Percentiles rank a stretch among this genome's conserved stretches.
Evolutionary conservation across 2,797 vertebrate species (phyloP).

Genomic region (Euphonia xanthogaster): DNA sequence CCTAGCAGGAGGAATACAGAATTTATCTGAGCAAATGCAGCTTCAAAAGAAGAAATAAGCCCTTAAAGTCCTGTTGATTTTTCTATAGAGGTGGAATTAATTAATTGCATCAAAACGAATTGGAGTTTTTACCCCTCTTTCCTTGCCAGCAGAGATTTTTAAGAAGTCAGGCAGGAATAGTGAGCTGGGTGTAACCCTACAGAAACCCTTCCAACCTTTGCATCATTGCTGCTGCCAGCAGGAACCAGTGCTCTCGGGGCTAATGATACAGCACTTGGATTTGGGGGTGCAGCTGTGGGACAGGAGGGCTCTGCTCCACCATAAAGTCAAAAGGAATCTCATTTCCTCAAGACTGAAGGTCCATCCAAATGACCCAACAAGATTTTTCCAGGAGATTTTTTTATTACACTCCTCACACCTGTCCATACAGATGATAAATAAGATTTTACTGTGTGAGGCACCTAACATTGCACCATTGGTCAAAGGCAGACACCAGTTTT

Average conservation of each 20-base stretch:
- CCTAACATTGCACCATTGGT: not conserved
- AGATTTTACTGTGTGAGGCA: not conserved
- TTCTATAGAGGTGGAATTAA: not conserved
- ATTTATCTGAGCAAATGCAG: not conserved
- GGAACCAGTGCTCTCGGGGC: accelerated
- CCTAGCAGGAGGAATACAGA: not conserved
- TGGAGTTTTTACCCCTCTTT: not conserved
- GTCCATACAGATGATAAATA: not conserved
- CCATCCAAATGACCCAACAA: not conserved
- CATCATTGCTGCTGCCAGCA: not conserved
- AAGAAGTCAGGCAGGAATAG: not conserved
- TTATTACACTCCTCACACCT: not conserved
- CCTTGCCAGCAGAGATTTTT: not conserved
- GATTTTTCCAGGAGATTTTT: not conserved
- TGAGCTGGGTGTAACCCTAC: not conserved
- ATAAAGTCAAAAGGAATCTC: not conserved
- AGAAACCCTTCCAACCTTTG: not conserved
- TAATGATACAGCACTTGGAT: accelerated
- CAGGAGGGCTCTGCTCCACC: not conserved
- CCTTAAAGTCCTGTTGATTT: not conserved
- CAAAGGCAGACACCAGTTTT: not conserved
- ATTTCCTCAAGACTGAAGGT: not conserved
- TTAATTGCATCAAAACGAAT: conserved; percentile 17
- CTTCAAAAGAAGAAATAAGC: not conserved
- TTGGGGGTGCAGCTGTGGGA: not conserved